These are phyloP conservation scores for Drosophila pegasa DNA, from an alignment of 2,888 invertebrate species.

Conservation along the genomic window DNA sequence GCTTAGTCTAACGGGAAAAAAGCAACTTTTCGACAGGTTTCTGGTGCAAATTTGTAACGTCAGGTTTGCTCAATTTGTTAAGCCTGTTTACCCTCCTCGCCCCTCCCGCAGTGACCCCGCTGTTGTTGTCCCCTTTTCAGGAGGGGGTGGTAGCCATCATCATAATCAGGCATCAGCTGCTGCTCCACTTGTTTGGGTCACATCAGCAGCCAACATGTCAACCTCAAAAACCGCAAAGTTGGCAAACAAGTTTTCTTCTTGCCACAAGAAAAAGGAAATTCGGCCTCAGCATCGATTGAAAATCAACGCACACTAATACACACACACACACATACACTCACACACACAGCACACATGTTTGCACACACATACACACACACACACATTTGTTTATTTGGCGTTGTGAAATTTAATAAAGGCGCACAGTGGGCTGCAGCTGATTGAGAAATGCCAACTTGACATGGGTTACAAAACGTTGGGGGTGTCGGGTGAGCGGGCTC, in stretches of 20 bases:
- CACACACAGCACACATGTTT: constrained; percentile 28
- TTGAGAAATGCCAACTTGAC: constrained; percentile 56
- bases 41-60: constrained; percentile 64
- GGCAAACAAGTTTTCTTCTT: constrained; percentile 71
- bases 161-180: constrained; percentile 72
- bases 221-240: constrained; percentile 81
- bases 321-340: constrained; percentile 19
- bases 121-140: constrained; percentile 1
- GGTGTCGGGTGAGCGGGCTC: background rate
- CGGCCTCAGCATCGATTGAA: constrained; percentile 72
- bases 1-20: background rate
- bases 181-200: constrained; percentile 74
- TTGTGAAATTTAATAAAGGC: constrained; percentile 66
- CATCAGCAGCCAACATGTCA: constrained; percentile 79
- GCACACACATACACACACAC: constrained; percentile 33
- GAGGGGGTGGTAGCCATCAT: constrained; percentile 37
- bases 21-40: constrained; percentile 32
- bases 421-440: constrained; percentile 66
- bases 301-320: constrained; percentile 61
- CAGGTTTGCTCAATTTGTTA: constrained; percentile 57
- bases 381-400: constrained; percentile 55
- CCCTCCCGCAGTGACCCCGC: background rate
- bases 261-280: constrained; percentile 50
- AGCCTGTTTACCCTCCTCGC: background rate
- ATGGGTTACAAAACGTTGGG: constrained; percentile 39